phyloP scores from a whole-genome alignment of 2,797 vertebrate genomes.

The Phrynocephalus forsythii region DNA sequence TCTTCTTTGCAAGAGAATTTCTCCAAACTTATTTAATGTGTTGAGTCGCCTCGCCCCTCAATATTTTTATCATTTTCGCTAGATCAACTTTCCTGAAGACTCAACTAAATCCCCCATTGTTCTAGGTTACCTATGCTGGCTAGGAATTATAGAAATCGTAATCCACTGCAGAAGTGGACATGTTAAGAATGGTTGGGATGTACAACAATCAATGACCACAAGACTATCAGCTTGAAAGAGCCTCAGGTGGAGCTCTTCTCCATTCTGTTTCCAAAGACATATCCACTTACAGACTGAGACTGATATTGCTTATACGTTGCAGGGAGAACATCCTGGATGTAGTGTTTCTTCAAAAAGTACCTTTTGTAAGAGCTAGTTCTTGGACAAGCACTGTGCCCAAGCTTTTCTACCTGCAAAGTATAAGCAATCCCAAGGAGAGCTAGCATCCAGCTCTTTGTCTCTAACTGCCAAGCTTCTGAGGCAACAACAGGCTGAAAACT shows the following conservation, averaged over 20 bases:
- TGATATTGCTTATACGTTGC: no score
- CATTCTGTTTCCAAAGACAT: no score
- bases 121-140: no score
- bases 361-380: no score
- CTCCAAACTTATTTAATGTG: background rate
- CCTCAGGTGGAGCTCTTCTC: no score
- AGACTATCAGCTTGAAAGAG: background rate
- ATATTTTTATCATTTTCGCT: no score
- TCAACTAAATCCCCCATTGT: background rate
- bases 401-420: background rate
- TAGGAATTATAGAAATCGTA: background rate
- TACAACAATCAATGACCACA: no score
- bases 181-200: background rate
- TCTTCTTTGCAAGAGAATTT: background rate
- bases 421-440: background rate
- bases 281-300: no score
- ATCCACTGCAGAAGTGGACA: background rate
- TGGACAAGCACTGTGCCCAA: background rate
- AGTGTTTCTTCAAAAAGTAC: no score
- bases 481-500: no score
- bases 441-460: background rate
- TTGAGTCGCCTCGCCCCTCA: no score
- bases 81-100: background rate
- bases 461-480: background rate
- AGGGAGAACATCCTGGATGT: no score